A percentile compares a stretch with the other conserved stretches of the same genome.
phyloP scores from a whole-genome alignment of 2,797 vertebrate species.

The Notamacropus eugenii region DNA sequence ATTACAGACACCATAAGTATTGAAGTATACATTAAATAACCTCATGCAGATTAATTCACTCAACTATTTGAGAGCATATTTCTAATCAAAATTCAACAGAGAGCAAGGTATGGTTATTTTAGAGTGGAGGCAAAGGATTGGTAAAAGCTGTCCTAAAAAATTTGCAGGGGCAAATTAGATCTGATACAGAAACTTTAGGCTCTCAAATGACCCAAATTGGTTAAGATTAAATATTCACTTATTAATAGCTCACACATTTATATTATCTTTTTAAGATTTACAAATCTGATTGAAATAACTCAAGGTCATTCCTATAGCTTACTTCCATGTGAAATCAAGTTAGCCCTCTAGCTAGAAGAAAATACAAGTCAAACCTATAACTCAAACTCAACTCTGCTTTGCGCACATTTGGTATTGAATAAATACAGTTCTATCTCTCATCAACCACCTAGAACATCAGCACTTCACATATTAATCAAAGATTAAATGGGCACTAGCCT shows the following conservation, averaged over 20 bases:
- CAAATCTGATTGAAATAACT: background rate
- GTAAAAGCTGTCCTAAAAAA: background rate
- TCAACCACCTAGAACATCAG: background rate
- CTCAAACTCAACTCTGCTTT: background rate
- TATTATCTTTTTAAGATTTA: background rate
- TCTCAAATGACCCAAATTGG: background rate
- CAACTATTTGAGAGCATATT: background rate
- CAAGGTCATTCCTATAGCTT: background rate
- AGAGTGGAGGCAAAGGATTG: background rate
- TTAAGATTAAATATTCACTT: background rate
- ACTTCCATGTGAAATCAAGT: background rate
- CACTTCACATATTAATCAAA: background rate
- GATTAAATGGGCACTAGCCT: background rate
- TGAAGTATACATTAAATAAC: background rate
- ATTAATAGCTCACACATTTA: background rate
- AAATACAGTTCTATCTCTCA: background rate
- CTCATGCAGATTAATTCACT: background rate
- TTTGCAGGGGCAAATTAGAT: background rate
- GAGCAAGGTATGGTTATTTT: background rate
- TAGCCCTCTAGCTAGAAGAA: background rate
- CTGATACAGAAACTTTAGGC: background rate
- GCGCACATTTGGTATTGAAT: background rate
- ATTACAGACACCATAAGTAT: background rate
- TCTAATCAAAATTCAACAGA: background rate
- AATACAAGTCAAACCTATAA: background rate